These are phyloP conservation scores for Scopus umbretta DNA, from an alignment of 2,113 vertebrate species.

Conservation along the genomic window DNA sequence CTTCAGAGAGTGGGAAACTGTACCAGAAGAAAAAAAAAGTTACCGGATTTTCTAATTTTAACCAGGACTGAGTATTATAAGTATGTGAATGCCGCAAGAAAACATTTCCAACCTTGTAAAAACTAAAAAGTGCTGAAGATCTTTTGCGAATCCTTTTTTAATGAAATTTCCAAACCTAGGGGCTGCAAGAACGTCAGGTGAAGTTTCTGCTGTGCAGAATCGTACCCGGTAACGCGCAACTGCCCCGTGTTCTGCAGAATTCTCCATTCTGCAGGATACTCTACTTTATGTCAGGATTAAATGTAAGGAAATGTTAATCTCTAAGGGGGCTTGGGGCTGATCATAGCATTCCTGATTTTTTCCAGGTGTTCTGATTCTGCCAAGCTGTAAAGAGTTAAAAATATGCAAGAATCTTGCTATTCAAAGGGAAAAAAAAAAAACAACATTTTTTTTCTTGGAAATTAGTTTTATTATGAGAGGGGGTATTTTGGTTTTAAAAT, in stretches of 20 bases:
- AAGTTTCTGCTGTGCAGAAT: neutral
- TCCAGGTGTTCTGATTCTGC: neutral
- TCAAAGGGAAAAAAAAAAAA: neutral
- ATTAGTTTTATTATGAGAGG: neutral
- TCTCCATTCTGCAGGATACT: neutral
- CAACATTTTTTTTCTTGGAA: neutral
- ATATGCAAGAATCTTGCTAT: neutral
- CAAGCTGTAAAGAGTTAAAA: constrained; percentile 3
- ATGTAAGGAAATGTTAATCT: neutral
- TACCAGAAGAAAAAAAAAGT: neutral
- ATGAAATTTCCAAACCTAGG: constrained; percentile 56
- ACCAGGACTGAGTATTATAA: constrained; percentile 16
- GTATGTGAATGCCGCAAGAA: constrained; percentile 37
- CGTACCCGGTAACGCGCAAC: neutral
- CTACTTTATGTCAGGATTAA: neutral
- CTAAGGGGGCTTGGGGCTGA: neutral
- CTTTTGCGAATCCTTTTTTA: constrained; percentile 43
- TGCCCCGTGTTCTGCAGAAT: neutral
- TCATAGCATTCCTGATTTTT: neutral
- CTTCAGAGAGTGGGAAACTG: constrained; percentile 40
- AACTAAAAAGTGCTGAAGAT: constrained; percentile 18
- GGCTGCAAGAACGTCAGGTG: constrained; percentile 46
- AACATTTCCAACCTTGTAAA: constrained; percentile 35
- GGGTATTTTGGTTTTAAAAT: neutral
- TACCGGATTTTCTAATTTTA: constrained; percentile 57